phyloP scores from a whole-genome alignment of 2,888 invertebrate species.

The Sarcophaga caerulescens region DNA sequence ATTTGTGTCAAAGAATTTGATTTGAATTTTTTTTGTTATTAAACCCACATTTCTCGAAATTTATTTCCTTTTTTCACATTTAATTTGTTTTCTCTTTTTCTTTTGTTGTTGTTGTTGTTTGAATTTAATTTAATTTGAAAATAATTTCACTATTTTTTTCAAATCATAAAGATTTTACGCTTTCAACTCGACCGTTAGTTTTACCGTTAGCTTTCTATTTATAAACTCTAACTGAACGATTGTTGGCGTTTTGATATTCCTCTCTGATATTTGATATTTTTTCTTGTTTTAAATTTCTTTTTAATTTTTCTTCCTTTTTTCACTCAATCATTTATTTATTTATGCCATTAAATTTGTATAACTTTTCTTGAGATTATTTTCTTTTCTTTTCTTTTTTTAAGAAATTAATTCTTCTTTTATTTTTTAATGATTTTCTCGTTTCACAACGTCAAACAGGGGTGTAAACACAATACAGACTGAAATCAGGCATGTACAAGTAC shows the following conservation, averaged over 20 bases:
- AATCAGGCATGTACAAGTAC: conserved; percentile 66
- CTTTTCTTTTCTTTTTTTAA: conserved; percentile 30
- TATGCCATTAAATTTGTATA: conserved; percentile 8
- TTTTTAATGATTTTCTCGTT: conserved; percentile 69
- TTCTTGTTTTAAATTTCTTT: conserved; percentile 26
- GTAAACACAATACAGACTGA: conserved; percentile 80
- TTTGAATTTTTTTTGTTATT: background rate
- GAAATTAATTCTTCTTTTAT: conserved; percentile 27
- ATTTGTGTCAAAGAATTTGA: background rate
- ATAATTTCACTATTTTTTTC: background rate
- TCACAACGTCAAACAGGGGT: conserved; percentile 77
- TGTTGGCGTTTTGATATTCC: background rate
- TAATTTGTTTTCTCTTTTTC: conserved; percentile 20
- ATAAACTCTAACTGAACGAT: background rate
- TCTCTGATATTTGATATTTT: conserved; percentile 31
- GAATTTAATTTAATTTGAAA: conserved; percentile 17
- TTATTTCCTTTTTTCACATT: conserved; percentile 5
- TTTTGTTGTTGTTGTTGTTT: background rate
- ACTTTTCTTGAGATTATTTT: conserved; percentile 24
- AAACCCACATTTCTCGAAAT: conserved; percentile 33
- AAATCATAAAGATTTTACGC: background rate
- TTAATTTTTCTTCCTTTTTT: conserved; percentile 30
- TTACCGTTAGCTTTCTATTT: conserved; percentile 38
- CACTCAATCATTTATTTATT: conserved; percentile 29
- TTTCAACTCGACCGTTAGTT: background rate